Evolutionary conservation across 2,797 vertebrate species (phyloP), one percentile per base, ranked within the genome.

Genomic region (Gambelia wislizenii): DNA sequence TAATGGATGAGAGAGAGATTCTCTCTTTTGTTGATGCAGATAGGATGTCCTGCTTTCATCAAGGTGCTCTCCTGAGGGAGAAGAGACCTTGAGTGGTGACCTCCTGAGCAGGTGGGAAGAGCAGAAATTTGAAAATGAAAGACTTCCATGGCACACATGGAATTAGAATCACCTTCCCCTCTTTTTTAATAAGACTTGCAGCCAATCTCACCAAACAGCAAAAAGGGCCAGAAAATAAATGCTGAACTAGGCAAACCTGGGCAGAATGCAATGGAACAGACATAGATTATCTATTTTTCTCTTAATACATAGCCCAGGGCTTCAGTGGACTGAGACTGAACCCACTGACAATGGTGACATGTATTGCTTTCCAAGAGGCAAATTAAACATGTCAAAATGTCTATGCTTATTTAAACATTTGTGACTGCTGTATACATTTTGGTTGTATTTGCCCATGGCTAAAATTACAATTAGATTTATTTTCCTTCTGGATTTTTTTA

Each of bases 391-490:
- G 54, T 3, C 59, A 39, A 59, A 42, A 36, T 74, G 81, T 81
- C 33, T 81, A 79, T 39, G 13, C 49, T 54, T 70, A 77, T 59
- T 70, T 44, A 59, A 87, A 61, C 27, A 22, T 8, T 84, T 10
- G 9, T 49, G 49, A 72, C 6, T 80, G 33, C 7, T 47, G 16
- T 85, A 81, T 64, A 9, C n/a, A 84, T 49, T 42, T 91, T 44
- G 64, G 47, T 83, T 82, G 36, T 59, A 77, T 89, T 82, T 56
- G 89, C 90, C 91, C 89, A 89, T 89, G 85, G 93, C 92, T 94
- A 93, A 94, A 95, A 93, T 2, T 1, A 44, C 64, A 14, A 86
- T 93, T 72, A 87, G 74, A 91, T 94, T 88, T 89, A 44, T 86
- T 91, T 92, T 91, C 93, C 93, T 91, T 86, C 91, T 87, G 0